phyloP scores from a whole-genome alignment of 1,140 invertebrate genomes.

The Drosophila lini region DNA sequence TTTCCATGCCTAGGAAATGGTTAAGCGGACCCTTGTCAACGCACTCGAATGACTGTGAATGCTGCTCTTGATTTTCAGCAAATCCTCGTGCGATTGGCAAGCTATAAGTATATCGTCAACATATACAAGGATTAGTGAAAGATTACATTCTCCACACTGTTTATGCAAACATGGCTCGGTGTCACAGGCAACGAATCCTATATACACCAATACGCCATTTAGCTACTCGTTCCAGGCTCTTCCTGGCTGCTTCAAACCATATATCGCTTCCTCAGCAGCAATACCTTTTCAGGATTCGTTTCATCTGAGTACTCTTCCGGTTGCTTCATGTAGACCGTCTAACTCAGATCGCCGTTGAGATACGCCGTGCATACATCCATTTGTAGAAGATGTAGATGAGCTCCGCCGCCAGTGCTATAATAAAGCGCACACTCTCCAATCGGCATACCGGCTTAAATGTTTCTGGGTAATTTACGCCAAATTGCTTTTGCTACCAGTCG shows the following conservation, averaged over 20 bases:
- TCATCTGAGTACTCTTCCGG: no score
- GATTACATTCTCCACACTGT: no score
- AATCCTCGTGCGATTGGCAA: neutral
- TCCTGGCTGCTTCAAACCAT: neutral
- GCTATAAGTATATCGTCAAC: neutral
- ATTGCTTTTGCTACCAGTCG: no score
- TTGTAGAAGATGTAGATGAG: no score
- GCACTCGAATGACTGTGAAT: neutral
- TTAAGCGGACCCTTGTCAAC: neutral
- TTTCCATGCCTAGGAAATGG: neutral
- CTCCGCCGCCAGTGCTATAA: no score
- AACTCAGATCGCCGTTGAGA: no score
- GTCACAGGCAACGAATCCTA: neutral
- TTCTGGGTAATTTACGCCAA: no score
- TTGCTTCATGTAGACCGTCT: no score
- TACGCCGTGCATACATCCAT: no score
- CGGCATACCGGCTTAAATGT: no score
- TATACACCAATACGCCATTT: neutral
- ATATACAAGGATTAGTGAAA: neutral
- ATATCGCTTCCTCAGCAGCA: neutral
- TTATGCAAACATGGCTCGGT: neutral
- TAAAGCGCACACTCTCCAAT: no score
- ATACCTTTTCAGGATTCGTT: no score
- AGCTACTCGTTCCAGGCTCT: neutral
- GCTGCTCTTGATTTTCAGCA: neutral